Evolutionary conservation across 2,113 vertebrate genomes (phyloP).

Genomic region (Climacteris rufus): DNA sequence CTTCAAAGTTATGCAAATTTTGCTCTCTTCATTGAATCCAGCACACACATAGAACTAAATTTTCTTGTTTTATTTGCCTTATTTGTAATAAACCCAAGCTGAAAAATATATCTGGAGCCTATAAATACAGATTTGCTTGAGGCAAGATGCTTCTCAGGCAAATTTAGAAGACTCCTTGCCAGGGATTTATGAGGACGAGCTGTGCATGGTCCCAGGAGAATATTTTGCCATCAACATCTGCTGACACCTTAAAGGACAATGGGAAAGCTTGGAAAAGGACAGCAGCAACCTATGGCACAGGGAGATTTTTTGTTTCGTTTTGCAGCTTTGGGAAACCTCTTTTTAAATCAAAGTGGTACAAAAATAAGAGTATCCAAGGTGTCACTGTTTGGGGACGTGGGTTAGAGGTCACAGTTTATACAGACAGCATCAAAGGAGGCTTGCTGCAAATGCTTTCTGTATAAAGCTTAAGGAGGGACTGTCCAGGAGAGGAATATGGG

Average conservation of each 20-base stretch:
- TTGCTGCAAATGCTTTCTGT: background rate
- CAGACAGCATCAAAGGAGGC: background rate
- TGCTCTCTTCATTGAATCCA: constrained; percentile 6
- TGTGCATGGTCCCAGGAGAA: background rate
- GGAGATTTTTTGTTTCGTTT: background rate
- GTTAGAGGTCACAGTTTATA: background rate
- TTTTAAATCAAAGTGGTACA: background rate
- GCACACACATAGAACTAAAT: background rate
- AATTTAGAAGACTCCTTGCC: constrained; percentile 21
- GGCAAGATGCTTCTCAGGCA: constrained; percentile 31
- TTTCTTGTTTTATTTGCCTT: constrained; percentile 56
- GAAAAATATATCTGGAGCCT: constrained; percentile 30
- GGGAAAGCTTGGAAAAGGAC: background rate
- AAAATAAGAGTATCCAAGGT: background rate
- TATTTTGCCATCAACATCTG: background rate
- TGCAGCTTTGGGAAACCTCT: background rate
- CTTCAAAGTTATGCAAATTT: constrained; percentile 58
- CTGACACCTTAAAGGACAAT: background rate
- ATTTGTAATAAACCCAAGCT: constrained; percentile 42
- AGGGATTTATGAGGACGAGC: constrained; percentile 33
- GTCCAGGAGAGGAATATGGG: background rate
- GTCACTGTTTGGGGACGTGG: background rate
- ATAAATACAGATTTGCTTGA: constrained; percentile 64
- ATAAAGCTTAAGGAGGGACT: background rate
- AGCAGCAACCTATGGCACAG: background rate